Evolutionary conservation across 1,140 invertebrate species (phyloP), one percentile per base, ranked within the genome.

Genomic region (Calycopis cecrops): DNA sequence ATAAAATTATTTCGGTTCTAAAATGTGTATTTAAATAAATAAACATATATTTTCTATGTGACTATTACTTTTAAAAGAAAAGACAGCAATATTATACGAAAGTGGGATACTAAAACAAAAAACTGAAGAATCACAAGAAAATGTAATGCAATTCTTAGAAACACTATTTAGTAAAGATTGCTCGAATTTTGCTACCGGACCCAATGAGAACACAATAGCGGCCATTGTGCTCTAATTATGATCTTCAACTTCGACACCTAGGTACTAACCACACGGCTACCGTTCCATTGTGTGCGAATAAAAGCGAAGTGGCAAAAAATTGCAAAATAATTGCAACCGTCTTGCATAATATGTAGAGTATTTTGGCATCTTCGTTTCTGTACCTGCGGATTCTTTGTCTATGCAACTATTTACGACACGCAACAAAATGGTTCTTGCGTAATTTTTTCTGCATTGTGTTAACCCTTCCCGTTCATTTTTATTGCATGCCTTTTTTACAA

Each of bases 381-480:
- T 44, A 44, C 40, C 40, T 44, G 40, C 6, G 12, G 9, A 9
- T 44, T 44, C 17, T 16, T 44, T 4, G 40, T 44, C 21, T 28
- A 28, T 28, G 21, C 21, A 28, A 28, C 21, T 28, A 28, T 44
- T 44, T 44, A 44, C 17, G 40, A 16, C 14, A 16, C 14, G 14
- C 14, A 14, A 17, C 17, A 44, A 44, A 44, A 44, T 16, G 12
- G 1, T 9, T 44, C 8, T 44, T 44, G 40, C 79, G 78, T 84
- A 86, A 83, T 83, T 80, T 76, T 16, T 84, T 84, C 79, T 71
- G 79, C 79, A 84, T 85, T 84, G 73, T 83, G 53, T 73, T 76
- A 83, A 87, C 79, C 79, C 81, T 85, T 85, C 83, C 76, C 80
- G 76, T 78, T 79, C 80, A 71, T 79, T 76, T 81, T 84, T 78